Conservation (phyloP, 2,888 invertebrate genomes). For the Hedya salicella region DNA sequence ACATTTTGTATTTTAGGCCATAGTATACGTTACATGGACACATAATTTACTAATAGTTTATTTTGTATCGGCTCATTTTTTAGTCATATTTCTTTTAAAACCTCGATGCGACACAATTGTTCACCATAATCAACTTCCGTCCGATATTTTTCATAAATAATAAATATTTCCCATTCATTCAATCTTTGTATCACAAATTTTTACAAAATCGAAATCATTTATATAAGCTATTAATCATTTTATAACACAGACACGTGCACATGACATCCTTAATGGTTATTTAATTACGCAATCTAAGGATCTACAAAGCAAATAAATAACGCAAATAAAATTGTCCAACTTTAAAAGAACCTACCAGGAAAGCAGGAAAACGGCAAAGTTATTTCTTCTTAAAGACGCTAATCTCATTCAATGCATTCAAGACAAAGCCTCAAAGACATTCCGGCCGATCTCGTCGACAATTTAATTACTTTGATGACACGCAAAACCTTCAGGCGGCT, state of each 20-base stretch:
- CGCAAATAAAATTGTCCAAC: background rate
- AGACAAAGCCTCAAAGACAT: conserved; percentile 35
- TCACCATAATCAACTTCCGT: no score
- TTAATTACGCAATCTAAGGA: background rate
- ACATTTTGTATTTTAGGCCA: background rate
- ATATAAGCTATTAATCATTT: background rate
- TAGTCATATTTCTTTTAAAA: no score
- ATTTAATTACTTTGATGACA: conserved; percentile 56
- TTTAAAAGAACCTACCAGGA: conserved; percentile 17
- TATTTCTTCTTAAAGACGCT: conserved; percentile 24
- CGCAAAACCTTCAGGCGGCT: conserved; percentile 46
- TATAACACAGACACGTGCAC: background rate
- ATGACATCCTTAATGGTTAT: background rate
- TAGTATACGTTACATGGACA: no score
- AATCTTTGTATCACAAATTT: background rate
- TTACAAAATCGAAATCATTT: background rate
- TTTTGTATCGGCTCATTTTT: no score
- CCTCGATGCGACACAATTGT: no score
- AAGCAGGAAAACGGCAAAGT: conserved; percentile 24
- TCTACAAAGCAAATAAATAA: conserved; percentile 2
- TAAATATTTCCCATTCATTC: no score
- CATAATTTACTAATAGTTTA: no score
- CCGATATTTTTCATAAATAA: no score
- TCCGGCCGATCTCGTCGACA: conserved; percentile 40
- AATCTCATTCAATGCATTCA: conserved; percentile 34